These are phyloP conservation scores for Schizopygopsis malacanthus DNA, from an alignment of 2,797 vertebrate species.

Conservation along the genomic window DNA sequence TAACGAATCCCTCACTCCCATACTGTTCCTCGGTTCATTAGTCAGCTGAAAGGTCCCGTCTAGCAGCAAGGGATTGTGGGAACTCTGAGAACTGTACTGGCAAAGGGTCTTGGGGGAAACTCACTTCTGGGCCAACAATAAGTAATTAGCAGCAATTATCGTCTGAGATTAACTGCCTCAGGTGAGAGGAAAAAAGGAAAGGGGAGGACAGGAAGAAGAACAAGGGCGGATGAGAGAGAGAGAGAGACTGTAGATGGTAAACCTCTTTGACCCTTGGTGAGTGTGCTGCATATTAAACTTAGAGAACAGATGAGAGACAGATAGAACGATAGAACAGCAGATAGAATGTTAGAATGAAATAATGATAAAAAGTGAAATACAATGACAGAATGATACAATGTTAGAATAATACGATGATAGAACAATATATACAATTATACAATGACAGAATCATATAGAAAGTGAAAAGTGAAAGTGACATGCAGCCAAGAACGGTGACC, in stretches of 20 bases:
- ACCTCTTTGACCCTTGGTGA: conserved; percentile 71
- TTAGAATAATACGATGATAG: not conserved
- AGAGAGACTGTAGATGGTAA: conserved; percentile 59
- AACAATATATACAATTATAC: not conserved
- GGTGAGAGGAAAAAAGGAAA: conserved; percentile 74
- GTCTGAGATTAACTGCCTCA: conserved; percentile 83
- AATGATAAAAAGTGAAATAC: too few species aligned
- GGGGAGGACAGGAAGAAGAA: not conserved
- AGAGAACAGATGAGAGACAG: conserved; percentile 3
- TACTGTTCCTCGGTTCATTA: not conserved
- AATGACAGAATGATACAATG: not conserved
- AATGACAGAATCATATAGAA: too few species aligned
- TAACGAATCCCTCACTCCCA: not conserved
- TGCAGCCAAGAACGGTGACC: too few species aligned
- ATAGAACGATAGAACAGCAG: not conserved
- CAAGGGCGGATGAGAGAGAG: conserved; percentile 3
- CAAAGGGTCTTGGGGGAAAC: conserved; percentile 45
- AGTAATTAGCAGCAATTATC: conserved; percentile 86
- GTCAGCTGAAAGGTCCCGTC: conserved; percentile 50
- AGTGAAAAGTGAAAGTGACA: too few species aligned
- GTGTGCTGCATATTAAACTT: conserved; percentile 80
- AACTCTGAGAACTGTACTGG: conserved; percentile 65
- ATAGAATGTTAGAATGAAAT: not conserved
- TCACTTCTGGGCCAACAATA: conserved; percentile 71
- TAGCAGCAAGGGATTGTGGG: conserved; percentile 59